These are phyloP conservation scores for Notoglanidium macrostoma DNA, from an alignment of 2,797 vertebrate genomes.

Conservation along the genomic window DNA sequence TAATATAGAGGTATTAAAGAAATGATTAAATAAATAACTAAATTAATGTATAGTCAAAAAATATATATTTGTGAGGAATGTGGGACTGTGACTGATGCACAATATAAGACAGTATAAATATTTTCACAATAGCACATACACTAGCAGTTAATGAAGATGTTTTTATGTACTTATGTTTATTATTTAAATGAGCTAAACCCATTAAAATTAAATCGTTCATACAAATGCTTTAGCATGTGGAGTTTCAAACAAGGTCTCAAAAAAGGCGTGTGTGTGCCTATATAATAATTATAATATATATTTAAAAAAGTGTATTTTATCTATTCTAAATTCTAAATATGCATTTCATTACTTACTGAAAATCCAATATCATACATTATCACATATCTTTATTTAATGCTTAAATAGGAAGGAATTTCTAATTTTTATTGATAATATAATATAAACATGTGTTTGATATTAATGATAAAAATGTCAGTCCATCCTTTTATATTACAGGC, in stretches of 20 bases:
- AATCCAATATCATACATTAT: neutral
- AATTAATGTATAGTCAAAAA: neutral
- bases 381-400: neutral
- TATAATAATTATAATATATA: neutral
- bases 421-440: neutral
- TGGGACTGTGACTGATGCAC: too few species aligned
- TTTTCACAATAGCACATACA: too few species aligned
- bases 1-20: neutral
- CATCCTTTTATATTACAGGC: neutral
- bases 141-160: too few species aligned
- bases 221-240: neutral
- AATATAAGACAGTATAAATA: too few species aligned
- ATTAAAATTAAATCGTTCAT: neutral
- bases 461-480: neutral
- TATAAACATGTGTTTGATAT: neutral
- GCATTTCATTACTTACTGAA: neutral
- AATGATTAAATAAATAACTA: neutral
- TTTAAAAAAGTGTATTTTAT: neutral
- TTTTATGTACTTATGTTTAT: too few species aligned
- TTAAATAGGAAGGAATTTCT: neutral
- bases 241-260: neutral
- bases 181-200: too few species aligned
- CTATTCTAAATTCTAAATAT: neutral
- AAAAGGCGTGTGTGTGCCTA: neutral
- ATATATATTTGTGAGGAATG: neutral